These are phyloP conservation scores for Scylla paramamosain DNA, from an alignment of 1,140 invertebrate species.

Conservation along the genomic window DNA sequence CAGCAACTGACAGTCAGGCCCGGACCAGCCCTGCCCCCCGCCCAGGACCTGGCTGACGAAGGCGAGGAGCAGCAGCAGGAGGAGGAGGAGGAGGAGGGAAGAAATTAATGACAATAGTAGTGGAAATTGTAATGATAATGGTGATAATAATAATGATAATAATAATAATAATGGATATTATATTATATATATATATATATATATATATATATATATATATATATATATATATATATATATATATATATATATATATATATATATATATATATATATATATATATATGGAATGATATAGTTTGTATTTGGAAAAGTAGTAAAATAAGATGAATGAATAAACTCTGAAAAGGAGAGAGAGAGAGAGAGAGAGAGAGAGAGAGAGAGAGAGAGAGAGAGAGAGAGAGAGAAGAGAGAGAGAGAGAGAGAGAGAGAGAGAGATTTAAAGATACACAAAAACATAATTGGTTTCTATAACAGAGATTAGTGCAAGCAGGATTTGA, in stretches of 20 bases:
- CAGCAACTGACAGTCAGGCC: not conserved
- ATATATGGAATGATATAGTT: not conserved
- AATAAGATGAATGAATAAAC: not conserved
- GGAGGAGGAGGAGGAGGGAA: not conserved
- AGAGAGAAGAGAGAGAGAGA: not conserved
- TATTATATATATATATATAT: no score
- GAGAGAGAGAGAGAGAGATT: constrained; percentile 17
- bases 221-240: no score
- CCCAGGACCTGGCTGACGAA: constrained; percentile 6
- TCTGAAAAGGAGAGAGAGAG: not conserved
- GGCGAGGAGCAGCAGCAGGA: not conserved
- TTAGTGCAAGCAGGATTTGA: not conserved
- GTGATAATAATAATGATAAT: no score
- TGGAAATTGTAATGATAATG: no score
- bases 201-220: no score
- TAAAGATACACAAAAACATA: not conserved
- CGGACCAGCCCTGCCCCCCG: not conserved
- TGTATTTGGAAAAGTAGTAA: no score
- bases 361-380: constrained; percentile 14
- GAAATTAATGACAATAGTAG: no score
- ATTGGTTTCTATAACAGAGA: not conserved
- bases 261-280: no score
- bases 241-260: not conserved
- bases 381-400: not conserved
- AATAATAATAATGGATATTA: no score